A percentile compares a stretch with the other conserved stretches of the same genome.
Evolutionary conservation across 2,888 invertebrate genomes (phyloP).

Genomic region (Drosophila maculinotata): DNA sequence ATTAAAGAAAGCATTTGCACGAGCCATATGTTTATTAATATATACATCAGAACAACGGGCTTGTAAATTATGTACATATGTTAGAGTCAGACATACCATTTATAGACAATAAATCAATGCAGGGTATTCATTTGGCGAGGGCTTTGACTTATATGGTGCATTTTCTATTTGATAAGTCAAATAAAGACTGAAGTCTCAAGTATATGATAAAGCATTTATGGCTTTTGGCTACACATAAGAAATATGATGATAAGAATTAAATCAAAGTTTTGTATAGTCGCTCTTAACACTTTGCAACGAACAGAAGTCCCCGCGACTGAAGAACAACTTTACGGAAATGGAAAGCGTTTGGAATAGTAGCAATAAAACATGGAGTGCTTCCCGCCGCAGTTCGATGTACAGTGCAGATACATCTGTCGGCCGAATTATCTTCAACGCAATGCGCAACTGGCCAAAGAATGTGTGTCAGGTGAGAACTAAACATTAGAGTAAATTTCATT

Average conservation of each 20-base stretch:
- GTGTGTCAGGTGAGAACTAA: conserved; percentile 40
- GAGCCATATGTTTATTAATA: no score
- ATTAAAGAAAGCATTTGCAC: not conserved
- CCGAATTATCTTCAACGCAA: conserved; percentile 31
- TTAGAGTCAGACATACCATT: not conserved
- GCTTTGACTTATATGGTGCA: not conserved
- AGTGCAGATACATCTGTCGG: conserved; percentile 38
- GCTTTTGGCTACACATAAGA: not conserved
- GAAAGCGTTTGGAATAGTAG: conserved; percentile 9
- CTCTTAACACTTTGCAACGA: not conserved
- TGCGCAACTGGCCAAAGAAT: conserved; percentile 52
- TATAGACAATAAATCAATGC: not conserved
- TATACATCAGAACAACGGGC: no score
- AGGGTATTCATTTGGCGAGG: not conserved
- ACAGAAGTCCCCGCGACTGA: not conserved
- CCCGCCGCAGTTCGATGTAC: conserved; percentile 22
- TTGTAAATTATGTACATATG: no score
- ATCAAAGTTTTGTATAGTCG: conserved; percentile 23
- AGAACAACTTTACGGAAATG: not conserved
- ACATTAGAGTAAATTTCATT: not conserved
- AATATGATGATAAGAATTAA: conserved; percentile 8
- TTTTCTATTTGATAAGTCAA: conserved; percentile 16
- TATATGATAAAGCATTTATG: conserved; percentile 20
- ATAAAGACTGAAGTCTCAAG: not conserved
- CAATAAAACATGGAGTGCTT: conserved; percentile 43